Evolutionary conservation across 2,888 invertebrate species (phyloP), one percentile per base, ranked within the genome.

Genomic region (Stictocephala bisonia): DNA sequence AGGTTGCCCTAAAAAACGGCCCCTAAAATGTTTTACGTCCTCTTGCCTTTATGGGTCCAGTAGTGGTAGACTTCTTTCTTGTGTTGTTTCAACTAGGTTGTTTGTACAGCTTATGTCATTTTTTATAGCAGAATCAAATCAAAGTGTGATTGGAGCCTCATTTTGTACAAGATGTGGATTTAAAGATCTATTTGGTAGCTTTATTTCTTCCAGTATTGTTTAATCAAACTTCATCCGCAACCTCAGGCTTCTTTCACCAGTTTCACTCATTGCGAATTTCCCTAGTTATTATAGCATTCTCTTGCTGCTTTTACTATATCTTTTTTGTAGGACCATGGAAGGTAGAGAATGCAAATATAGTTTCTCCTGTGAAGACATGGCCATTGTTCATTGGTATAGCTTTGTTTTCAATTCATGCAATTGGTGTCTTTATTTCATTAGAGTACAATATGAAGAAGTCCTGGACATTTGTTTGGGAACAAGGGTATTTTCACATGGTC

Each of bases 1-100:
- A 27, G n/a, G 18, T 53, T n/a, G 53, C 26, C 11, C 18, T 53
- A 6, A 13, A 27, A 11, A 53, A 53, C 53, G 53, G 53, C 13
- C 53, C 53, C 13, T n/a, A 11, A 6, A n/a, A 13, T 64, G n/a
- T n/a, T 53, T 13, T 53, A 6, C 26, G 13, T 2, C 1, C 1
- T 2, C 27, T 53, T 3, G 24, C 53, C 11, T 53, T 26, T 11
- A 27, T 2, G 13, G 53, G 27, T 27, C 53, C 53, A 3, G 11
- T 53, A 26, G n/a, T 53, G 6, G 53, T 26, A 11, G 53, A 53
- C 27, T 53, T 53, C 13, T 53, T 53, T 18, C n/a, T 53, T 2
- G 53, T 27, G 27, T 4, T 29, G 13, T 26, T 27, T n/a, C 53
- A 53, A 53, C 24, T 53, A n/a, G 53, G 53, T 2, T 97, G 11